Evolutionary conservation across 1,140 invertebrate genomes (phyloP).

Genomic region (Frieseomelitta varia): DNA sequence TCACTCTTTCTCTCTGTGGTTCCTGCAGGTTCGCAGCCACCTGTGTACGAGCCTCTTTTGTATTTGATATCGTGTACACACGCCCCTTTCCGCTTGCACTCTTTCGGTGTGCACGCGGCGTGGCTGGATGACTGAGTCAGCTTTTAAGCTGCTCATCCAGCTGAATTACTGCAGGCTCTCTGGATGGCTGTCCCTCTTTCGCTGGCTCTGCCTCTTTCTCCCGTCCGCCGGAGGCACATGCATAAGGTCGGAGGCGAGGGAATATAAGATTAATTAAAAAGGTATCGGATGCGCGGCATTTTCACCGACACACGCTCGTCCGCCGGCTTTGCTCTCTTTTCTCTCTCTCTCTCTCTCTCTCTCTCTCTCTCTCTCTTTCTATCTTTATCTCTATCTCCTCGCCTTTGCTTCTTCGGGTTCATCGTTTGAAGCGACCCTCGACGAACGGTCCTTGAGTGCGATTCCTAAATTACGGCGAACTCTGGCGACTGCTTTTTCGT

Average conservation of each 20-base stretch:
- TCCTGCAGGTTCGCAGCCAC: background rate
- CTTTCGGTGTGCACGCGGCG: conserved; percentile 4
- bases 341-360: too few species aligned
- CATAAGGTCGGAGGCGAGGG: background rate
- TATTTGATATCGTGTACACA: background rate
- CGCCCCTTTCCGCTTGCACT: background rate
- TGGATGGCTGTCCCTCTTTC: background rate
- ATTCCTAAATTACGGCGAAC: background rate
- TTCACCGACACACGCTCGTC: background rate
- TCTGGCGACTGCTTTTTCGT: background rate
- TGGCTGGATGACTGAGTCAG: conserved; percentile 42
- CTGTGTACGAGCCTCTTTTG: background rate
- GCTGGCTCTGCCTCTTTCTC: background rate
- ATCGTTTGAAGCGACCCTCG: background rate
- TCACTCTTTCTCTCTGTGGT: background rate
- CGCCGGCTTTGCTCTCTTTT: background rate
- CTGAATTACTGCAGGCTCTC: conserved; percentile 44
- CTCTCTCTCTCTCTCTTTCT: too few species aligned
- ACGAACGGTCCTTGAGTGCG: background rate
- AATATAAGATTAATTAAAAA: conserved; percentile 58
- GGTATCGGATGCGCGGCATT: conserved; percentile 23
- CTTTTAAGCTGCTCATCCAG: conserved; percentile 54
- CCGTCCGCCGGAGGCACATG: too few species aligned
- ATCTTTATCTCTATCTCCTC: too few species aligned
- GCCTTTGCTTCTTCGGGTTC: background rate